phyloP scores from a whole-genome alignment of 2,888 invertebrate species.

The Tipula vernalis region DNA sequence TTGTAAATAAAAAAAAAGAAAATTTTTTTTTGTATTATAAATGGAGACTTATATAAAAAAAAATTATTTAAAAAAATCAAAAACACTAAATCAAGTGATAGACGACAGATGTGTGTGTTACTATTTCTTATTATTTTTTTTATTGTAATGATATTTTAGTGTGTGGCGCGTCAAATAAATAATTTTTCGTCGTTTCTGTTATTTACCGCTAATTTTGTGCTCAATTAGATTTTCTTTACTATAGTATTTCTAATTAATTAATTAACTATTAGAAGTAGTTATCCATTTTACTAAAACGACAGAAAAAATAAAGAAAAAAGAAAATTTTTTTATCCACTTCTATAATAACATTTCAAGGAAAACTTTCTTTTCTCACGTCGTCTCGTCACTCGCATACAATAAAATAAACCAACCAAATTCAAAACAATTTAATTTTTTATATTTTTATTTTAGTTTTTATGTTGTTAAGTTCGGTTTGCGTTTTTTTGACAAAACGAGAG shows the following conservation, averaged over 20 bases:
- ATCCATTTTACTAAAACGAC: background rate
- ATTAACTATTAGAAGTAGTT: background rate
- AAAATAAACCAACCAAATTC: background rate
- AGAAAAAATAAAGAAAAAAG: constrained; percentile 6
- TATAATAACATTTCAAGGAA: constrained; percentile 6
- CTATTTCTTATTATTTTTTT: background rate
- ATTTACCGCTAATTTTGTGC: constrained; percentile 10
- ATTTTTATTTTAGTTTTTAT: background rate
- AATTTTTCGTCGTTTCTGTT: background rate
- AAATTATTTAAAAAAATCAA: background rate
- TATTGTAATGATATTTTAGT: constrained; percentile 5
- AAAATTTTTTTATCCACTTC: background rate
- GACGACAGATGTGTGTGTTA: constrained; percentile 11
- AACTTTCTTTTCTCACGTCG: constrained; percentile 11
- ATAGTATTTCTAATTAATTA: background rate
- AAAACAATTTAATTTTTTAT: background rate
- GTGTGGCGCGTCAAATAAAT: constrained; percentile 12
- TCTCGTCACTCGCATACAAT: background rate
- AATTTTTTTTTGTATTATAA: constrained; percentile 8
- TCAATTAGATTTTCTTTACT: background rate
- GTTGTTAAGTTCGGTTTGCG: background rate
- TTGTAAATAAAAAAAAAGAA: constrained; percentile 4
- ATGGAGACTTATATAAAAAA: constrained; percentile 9
- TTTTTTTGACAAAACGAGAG: background rate
- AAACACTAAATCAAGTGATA: constrained; percentile 10